These are phyloP conservation scores for Lamprotornis superbus DNA, from an alignment of 2,113 vertebrate genomes.

Conservation along the genomic window DNA sequence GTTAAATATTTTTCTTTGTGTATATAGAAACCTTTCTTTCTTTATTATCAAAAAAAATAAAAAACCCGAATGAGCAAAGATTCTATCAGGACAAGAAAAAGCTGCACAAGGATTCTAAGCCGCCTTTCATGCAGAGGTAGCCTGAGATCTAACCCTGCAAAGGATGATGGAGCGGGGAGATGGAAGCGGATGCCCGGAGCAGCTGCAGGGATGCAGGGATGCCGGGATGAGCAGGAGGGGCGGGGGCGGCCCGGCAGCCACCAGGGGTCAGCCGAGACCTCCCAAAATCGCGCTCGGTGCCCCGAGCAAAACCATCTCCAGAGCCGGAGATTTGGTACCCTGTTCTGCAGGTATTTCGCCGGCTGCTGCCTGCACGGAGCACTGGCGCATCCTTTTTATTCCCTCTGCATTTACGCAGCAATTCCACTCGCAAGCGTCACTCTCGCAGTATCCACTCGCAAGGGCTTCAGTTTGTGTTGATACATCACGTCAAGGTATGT, in stretches of 20 bases:
- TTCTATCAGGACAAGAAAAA: not conserved
- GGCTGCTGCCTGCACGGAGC: not conserved
- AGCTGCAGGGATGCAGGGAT: not conserved
- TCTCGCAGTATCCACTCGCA: rapidly evolving
- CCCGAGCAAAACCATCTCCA: no score
- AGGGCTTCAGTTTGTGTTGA: not conserved
- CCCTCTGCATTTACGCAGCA: rapidly evolving
- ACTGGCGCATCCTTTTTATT: rapidly evolving
- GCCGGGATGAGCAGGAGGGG: not conserved
- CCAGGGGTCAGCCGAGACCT: slow-evolving; percentile 62
- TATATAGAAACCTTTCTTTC: not conserved
- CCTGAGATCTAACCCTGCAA: rapidly evolving
- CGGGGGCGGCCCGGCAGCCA: not conserved
- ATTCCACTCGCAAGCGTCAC: rapidly evolving
- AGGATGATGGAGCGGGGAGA: rapidly evolving
- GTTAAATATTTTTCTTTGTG: not conserved
- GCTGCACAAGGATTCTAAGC: rapidly evolving
- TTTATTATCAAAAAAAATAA: not conserved
- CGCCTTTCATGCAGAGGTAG: rapidly evolving
- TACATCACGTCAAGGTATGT: rapidly evolving
- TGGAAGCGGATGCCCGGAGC: rapidly evolving
- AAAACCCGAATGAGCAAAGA: not conserved
- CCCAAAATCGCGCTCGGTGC: rapidly evolving
- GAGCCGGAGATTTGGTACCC: rapidly evolving
- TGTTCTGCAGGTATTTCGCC: rapidly evolving